Conservation (phyloP, 2,888 invertebrate genomes). For the Drosophila fungiperda region DNA sequence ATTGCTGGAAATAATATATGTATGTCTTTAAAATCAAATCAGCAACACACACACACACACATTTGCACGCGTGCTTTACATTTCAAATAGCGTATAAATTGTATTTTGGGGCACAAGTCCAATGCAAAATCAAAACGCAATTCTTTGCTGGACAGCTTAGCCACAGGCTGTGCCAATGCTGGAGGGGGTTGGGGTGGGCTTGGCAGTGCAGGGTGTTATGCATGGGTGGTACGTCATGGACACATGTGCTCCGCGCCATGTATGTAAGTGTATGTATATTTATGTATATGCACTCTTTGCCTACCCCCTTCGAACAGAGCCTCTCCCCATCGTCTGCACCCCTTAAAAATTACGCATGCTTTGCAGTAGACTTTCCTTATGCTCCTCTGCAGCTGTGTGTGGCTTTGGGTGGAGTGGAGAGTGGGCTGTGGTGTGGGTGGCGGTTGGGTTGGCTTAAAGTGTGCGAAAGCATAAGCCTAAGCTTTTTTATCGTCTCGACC, state of each 20-base stretch:
- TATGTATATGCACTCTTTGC: constrained; percentile 3
- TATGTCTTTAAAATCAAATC: constrained; percentile 24
- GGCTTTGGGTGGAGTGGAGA: background rate
- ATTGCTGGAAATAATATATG: background rate
- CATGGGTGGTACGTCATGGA: constrained; percentile 25
- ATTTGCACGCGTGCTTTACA: constrained; percentile 58
- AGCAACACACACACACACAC: constrained; percentile 31
- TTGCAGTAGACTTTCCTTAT: constrained; percentile 63
- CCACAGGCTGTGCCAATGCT: constrained; percentile 31
- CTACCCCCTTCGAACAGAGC: constrained; percentile 36
- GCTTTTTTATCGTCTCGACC: constrained; percentile 78
- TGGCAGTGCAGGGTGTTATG: background rate
- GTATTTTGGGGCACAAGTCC: constrained; percentile 50
- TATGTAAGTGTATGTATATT: background rate
- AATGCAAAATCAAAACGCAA: constrained; percentile 78
- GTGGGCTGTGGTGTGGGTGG: background rate
- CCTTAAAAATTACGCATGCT: constrained; percentile 60
- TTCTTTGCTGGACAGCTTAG: constrained; percentile 69
- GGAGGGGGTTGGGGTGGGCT: background rate
- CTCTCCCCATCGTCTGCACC: background rate
- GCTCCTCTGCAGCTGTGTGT: constrained; percentile 27
- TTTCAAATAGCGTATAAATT: constrained; percentile 70
- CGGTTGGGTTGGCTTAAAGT: constrained; percentile 59
- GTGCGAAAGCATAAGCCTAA: constrained; percentile 79
- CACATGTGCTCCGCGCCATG: constrained; percentile 63